Evolutionary conservation across 37 sponge, comb jelly and placozoan genomes (phyloP).

Genomic region (Corticium candelabrum): DNA sequence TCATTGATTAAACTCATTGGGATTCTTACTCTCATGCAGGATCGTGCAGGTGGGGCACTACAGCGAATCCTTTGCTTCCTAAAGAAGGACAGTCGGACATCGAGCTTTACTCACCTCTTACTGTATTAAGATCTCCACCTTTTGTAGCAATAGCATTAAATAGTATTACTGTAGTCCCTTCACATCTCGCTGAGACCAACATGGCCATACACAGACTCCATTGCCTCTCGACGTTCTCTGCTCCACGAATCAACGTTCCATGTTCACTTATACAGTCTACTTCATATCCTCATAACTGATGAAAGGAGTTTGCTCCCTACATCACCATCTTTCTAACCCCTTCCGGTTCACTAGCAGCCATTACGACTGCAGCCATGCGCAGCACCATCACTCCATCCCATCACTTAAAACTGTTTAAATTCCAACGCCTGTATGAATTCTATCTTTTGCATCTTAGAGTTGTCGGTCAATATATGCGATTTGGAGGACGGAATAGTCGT

Average conservation of each 20-base stretch:
- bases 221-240: slow-evolving; percentile 12
- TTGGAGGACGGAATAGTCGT: slow-evolving; percentile 30
- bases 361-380: slow-evolving; percentile 26
- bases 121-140: slow-evolving; percentile 36
- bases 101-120: slow-evolving; percentile 3
- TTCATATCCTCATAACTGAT: slow-evolving; percentile 38
- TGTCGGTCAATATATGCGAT: slow-evolving; percentile 18
- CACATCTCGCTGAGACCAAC: slow-evolving; percentile 28
- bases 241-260: slow-evolving; percentile 50
- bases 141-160: background rate
- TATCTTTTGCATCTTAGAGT: slow-evolving; percentile 37
- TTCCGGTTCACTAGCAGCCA: slow-evolving; percentile 18
- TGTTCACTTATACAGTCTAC: slow-evolving; percentile 17
- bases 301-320: slow-evolving; percentile 55
- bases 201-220: slow-evolving; percentile 37
- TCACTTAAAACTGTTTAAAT: slow-evolving; percentile 28
- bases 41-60: background rate
- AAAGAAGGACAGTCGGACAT: slow-evolving; percentile 54
- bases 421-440: slow-evolving; percentile 32
- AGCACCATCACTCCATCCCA: slow-evolving; percentile 83
- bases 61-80: slow-evolving; percentile 44
- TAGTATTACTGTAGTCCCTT: slow-evolving; percentile 34
- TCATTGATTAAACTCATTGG: slow-evolving; percentile 46
- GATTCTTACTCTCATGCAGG: slow-evolving; percentile 20
- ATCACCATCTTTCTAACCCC: slow-evolving; percentile 44